Evolutionary conservation across 1,140 invertebrate species (phyloP).

Genomic region (Tetraneura akinire): DNA sequence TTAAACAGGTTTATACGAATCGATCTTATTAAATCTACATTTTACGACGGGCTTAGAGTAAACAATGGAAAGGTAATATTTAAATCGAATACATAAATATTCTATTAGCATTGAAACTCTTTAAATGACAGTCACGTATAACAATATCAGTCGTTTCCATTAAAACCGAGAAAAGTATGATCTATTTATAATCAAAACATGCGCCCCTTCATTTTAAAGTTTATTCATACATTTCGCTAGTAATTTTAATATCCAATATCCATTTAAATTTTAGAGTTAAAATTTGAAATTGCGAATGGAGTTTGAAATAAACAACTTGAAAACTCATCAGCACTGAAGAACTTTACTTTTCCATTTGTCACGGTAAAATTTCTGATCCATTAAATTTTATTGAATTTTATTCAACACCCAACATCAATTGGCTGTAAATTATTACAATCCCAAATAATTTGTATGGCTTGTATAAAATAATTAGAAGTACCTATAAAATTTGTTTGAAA

Average conservation of each 20-base stretch:
- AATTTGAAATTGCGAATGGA: not conserved
- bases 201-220: not conserved
- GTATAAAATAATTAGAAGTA: too few relatives aligned
- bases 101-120: not conserved
- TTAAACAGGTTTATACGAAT: too few relatives aligned
- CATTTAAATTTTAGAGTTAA: not conserved
- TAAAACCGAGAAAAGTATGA: not conserved
- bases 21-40: not conserved
- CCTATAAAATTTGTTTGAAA: too few relatives aligned
- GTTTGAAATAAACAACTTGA: not conserved
- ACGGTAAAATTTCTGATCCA: not conserved
- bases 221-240: not conserved
- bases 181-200: conserved; percentile 20
- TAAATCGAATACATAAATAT: not conserved
- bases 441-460: too few relatives aligned
- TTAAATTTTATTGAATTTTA: not conserved
- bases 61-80: not conserved
- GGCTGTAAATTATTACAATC: too few relatives aligned
- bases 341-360: not conserved
- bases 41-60: not conserved
- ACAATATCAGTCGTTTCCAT: conserved; percentile 19
- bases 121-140: conserved; percentile 30
- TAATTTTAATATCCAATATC: not conserved
- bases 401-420: too few relatives aligned
- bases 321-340: not conserved